Evolutionary conservation across 1,140 invertebrate species (phyloP).

Genomic region (Liolophura sinensis): DNA sequence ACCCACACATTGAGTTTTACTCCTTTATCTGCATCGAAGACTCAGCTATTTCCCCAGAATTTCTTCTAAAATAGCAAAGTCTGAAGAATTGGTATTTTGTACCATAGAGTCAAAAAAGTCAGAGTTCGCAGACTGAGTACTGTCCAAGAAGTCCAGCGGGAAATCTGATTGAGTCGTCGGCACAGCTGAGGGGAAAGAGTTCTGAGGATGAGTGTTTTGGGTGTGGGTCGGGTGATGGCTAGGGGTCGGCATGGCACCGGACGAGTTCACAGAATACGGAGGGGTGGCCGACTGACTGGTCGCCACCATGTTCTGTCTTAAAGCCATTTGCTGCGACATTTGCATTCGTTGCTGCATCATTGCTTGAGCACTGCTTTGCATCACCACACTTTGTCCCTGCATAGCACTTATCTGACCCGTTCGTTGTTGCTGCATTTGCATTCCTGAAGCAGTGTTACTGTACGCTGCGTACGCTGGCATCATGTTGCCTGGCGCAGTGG

Average conservation of each 20-base stretch:
- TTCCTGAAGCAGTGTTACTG: slow-evolving; percentile 2
- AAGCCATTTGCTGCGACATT: slow-evolving; percentile 37
- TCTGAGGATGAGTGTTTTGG: no score
- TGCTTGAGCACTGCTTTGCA: slow-evolving; percentile 37
- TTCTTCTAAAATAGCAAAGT: slow-evolving; percentile 41
- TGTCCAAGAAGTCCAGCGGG: slow-evolving; percentile 42
- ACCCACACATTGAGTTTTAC: no score
- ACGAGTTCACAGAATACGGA: slow-evolving; percentile 13
- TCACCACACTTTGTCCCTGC: slow-evolving; percentile 30
- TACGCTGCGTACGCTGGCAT: slow-evolving; percentile 10
- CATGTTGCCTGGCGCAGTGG: slow-evolving; percentile 19
- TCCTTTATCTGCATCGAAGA: no score
- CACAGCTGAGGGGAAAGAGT: background rate
- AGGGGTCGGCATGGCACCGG: slow-evolving; percentile 4
- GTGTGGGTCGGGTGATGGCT: no score
- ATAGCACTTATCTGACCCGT: slow-evolving; percentile 21
- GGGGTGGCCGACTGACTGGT: slow-evolving; percentile 17
- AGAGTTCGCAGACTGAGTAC: slow-evolving; percentile 36
- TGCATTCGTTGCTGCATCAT: slow-evolving; percentile 50
- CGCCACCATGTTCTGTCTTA: slow-evolving; percentile 13
- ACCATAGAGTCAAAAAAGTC: slow-evolving; percentile 40
- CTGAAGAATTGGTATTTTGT: slow-evolving; percentile 22
- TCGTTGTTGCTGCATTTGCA: slow-evolving; percentile 26
- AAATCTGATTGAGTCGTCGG: slow-evolving; percentile 42
- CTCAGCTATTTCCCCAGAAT: slow-evolving; percentile 28